A percentile compares a stretch with the other conserved stretches of the same genome.
Evolutionary conservation across 2,113 vertebrate species (phyloP).

Genomic region (Mus pahari): DNA sequence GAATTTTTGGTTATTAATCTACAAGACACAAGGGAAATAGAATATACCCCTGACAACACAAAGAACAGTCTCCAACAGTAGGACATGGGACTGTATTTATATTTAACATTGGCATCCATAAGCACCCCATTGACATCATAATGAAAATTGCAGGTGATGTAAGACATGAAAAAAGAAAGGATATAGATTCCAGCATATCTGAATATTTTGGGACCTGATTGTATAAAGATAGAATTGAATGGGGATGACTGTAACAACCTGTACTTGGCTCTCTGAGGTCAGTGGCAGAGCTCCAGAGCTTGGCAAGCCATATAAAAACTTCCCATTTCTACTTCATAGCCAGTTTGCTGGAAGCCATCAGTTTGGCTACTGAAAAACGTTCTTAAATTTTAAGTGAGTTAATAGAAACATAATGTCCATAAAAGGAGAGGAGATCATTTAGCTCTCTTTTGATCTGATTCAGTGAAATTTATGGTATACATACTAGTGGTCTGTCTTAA

Average conservation of each 20-base stretch:
- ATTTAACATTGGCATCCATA: constrained; percentile 12
- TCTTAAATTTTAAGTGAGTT: constrained; percentile 43
- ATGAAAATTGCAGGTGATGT: constrained; percentile 33
- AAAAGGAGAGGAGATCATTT: constrained; percentile 32
- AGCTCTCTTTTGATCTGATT: constrained; percentile 19
- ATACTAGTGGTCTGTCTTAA: neutral
- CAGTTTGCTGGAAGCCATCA: constrained; percentile 38
- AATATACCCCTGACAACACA: neutral
- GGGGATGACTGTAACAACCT: constrained; percentile 12
- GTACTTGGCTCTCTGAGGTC: constrained; percentile 10
- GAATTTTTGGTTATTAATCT: constrained; percentile 20
- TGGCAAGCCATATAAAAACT: constrained; percentile 33
- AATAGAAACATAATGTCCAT: constrained; percentile 43
- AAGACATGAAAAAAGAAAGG: constrained; percentile 45
- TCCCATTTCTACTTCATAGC: constrained; percentile 35
- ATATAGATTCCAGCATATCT: constrained; percentile 9
- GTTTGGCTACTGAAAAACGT: constrained; percentile 26
- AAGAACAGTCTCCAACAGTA: neutral
- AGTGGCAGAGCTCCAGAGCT: constrained; percentile 24
- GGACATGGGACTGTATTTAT: neutral
- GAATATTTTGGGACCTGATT: constrained; percentile 55
- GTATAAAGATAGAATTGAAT: constrained; percentile 48
- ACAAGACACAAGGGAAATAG: constrained; percentile 11
- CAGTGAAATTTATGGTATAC: neutral
- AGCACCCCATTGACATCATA: neutral